Base-by-base conservation (phyloP, 2,888 invertebrate species). In the Orgyia antiqua region DNA sequence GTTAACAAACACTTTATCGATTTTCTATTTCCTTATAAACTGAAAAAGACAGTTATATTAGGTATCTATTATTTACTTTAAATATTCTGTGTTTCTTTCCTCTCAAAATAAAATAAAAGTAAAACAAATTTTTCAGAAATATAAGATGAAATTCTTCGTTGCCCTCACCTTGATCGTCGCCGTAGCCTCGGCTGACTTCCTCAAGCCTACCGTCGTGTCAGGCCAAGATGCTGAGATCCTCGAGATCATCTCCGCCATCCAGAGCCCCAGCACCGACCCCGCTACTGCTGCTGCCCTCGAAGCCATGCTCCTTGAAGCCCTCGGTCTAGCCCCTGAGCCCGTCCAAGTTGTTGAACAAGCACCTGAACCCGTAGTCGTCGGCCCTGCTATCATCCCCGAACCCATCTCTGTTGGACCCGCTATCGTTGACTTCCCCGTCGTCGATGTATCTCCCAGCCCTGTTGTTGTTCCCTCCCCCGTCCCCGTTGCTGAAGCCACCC, bases 91-190 rank as follows among this genome's bases (percentile, higher is more conserved):
- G n/a, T n/a, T n/a, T n/a, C n/a, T n/a, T n/a, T n/a, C n/a, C n/a
- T n/a, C n/a, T n/a, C n/a, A n/a, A n/a, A n/a, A n/a, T n/a, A n/a
- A n/a, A n/a, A n/a, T n/a, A n/a, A n/a, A n/a, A n/a, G n/a, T n/a
- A n/a, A n/a, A n/a, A n/a, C n/a, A n/a, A n/a, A 2, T 6, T 23
- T 23, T 10, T 2, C 10, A 23, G 23, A 23, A 10, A 5, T 10
- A 6, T 13, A 27, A 26, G 33, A 74, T 72, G 73, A 72, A 72
- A 58, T 62, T 59, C 58, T 48, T 68, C 52, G 31, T 69, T 25
- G 66, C 56, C 13, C 55, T 71, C 50, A 53, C 52, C 24, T 52
- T 60, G 34, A 26, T 67, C 37, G 48, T 60, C 32, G 63, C 61
- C 39, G 52, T 67, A 42, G 60, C 63, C 17, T 43, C 37, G 24